phyloP scores from a whole-genome alignment of 1,140 invertebrate species.

The Drosophila mayri region DNA sequence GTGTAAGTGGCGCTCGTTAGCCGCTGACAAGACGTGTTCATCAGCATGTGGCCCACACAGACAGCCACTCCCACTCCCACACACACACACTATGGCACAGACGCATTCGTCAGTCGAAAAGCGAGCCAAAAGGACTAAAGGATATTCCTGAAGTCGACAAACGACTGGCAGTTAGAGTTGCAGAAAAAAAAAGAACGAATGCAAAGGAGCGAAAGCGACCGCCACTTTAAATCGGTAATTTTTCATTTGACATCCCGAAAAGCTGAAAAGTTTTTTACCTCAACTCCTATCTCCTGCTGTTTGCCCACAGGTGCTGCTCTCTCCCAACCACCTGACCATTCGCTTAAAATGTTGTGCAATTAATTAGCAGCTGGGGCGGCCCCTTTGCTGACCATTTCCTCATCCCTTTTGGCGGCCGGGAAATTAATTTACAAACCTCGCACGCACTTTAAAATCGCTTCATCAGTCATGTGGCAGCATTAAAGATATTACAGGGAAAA shows the following conservation, averaged over 20 bases:
- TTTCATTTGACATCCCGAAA: slow-evolving; percentile 67
- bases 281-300: slow-evolving; percentile 5
- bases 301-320: slow-evolving; percentile 20
- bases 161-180: slow-evolving; percentile 62
- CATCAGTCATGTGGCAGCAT: slow-evolving; percentile 27
- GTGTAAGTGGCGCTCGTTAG: slow-evolving; percentile 78
- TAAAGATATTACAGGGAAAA: neutral
- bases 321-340: slow-evolving; percentile 47
- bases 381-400: neutral
- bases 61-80: slow-evolving; percentile 18
- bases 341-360: slow-evolving; percentile 62
- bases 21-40: slow-evolving; percentile 78
- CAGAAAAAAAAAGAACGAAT: slow-evolving; percentile 11
- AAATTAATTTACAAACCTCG: slow-evolving; percentile 50
- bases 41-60: slow-evolving; percentile 66
- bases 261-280: slow-evolving; percentile 39
- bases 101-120: slow-evolving; percentile 41
- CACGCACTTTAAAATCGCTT: slow-evolving; percentile 50
- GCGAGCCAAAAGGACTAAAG: slow-evolving; percentile 38
- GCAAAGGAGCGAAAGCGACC: slow-evolving; percentile 50
- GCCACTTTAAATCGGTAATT: slow-evolving; percentile 72
- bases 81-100: slow-evolving; percentile 16
- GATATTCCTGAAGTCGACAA: slow-evolving; percentile 65
- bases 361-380: slow-evolving; percentile 53
- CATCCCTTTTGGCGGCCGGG: neutral